Base-by-base conservation (phyloP, 2,113 vertebrate species). In the Cyanistes caeruleus region DNA sequence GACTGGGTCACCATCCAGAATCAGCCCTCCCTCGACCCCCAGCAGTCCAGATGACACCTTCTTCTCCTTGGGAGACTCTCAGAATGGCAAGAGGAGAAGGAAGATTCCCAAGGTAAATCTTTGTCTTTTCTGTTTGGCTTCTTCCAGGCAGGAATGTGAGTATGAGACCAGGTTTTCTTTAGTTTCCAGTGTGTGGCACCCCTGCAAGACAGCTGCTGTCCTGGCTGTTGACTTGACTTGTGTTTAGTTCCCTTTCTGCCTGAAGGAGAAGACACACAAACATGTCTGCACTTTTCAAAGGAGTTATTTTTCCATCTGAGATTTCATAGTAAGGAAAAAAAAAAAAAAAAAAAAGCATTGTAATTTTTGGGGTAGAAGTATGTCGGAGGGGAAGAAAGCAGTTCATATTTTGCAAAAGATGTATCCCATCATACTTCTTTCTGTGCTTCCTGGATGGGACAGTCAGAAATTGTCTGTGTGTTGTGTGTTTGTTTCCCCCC, bases 1-100 rank as follows among this genome's bases (percentile, higher is more conserved):
- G 22, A 97, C 98, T 15, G 97, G 98, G 43, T 99, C 99, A 9
- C 99, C 99, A 19, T 99, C 98, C 79, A 99, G 98, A 67, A 97
- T 98, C 96, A 99, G 99, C 90, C 99, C 99, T 23, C 99, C 99
- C 11, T 99, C 99, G 5, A 99, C 99, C 2, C 99, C 99, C 76
- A 99, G 99, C 98, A 99, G 99, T 90, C 99, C 99, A 1, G 99
- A 99, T 12, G 99, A 99, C 96, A 97, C 98, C n/a, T 98, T 99
- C 69, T 99, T 99, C 96, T 99, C 98, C 88, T 98, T 99, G 6
- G 99, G 99, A 95, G 99, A 99, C 95, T 97, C 98, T 11, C 99
- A 99, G 95, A 99, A 99, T 85, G 99, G 99, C 84, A 98, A 98
- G 73, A 98, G 98, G 94, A 99, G 98, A 97, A 98, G 91, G 86